Evolutionary conservation across 1,140 invertebrate genomes (phyloP), one percentile per base, ranked within the genome.

Genomic region (Hestina assimilis): DNA sequence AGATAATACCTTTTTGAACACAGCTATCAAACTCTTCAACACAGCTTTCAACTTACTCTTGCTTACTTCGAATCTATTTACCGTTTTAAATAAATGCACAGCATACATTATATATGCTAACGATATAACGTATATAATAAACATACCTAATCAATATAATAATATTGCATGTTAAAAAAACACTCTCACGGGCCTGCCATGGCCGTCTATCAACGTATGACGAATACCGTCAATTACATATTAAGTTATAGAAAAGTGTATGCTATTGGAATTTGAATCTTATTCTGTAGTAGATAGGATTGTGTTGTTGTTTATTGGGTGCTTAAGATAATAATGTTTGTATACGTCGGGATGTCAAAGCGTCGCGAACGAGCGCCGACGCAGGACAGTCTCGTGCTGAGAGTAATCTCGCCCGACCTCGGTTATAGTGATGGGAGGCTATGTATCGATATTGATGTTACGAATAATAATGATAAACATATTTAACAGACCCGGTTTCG

Each of bases 371-470:
- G 79, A 87, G 75, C 82, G 82, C 82, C 79, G 77, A 81, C 80
- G 74, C 75, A 69, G 82, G 81, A 83, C 82, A 83, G 79, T 87
- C 75, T 87, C 84, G 82, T 87, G 84, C 84, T 87, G 84, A 84
- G 84, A 87, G 84, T 72, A 87, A 87, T 87, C 84, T 85, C 63
- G 73, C 70, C 46, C 78, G 70, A 87, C 70, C 79, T 75, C 71
- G 66, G 48, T 59, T 19, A 29, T 75, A 86, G 75, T 55, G 75
- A 63, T 79, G 79, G 46, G 12, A 6, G 8, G 7, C 4, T 6
- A 63, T 54, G 31, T 72, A 71, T 79, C 76, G 78, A 81, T 76
- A 58, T 35, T 12, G 11, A 1, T 3, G 5, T 35, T 35, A 6
- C 15, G 31, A n/a, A n/a, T n/a, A n/a, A n/a, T n/a, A n/a, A n/a